Conservation (phyloP, 2,888 invertebrate species). For the Plebejus anna region DNA sequence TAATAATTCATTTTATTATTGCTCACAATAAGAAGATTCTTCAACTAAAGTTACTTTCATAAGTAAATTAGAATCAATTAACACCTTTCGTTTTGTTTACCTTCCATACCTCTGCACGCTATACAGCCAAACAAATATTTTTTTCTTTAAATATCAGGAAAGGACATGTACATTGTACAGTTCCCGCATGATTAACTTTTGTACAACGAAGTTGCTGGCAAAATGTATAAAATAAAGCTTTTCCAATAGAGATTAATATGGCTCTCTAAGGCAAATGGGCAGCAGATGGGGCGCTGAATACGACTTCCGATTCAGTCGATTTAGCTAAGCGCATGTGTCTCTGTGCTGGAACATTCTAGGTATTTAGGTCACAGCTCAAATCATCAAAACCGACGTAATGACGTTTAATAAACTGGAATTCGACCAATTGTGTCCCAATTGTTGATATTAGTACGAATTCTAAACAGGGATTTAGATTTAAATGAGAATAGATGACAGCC, state of each 20-base stretch:
- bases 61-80: too few relatives aligned
- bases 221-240: neutral
- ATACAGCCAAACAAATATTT: too few relatives aligned
- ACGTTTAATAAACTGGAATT: slow-evolving; percentile 4
- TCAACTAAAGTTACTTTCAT: too few relatives aligned
- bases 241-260: slow-evolving; percentile 12
- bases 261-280: neutral
- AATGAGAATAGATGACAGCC: too few relatives aligned
- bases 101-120: too few relatives aligned
- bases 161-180: too few relatives aligned
- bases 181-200: neutral
- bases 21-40: too few relatives aligned
- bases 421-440: neutral
- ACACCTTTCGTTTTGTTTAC: too few relatives aligned
- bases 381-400: neutral
- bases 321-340: slow-evolving; percentile 12
- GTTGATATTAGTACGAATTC: neutral
- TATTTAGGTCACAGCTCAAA: slow-evolving; percentile 13
- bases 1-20: too few relatives aligned
- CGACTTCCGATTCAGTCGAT: slow-evolving; percentile 15
- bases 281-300: neutral
- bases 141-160: too few relatives aligned
- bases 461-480: neutral
- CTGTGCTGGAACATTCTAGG: neutral
- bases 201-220: neutral